Conservation (phyloP, 2,888 invertebrate genomes). For the Callosobruchus maculatus region DNA sequence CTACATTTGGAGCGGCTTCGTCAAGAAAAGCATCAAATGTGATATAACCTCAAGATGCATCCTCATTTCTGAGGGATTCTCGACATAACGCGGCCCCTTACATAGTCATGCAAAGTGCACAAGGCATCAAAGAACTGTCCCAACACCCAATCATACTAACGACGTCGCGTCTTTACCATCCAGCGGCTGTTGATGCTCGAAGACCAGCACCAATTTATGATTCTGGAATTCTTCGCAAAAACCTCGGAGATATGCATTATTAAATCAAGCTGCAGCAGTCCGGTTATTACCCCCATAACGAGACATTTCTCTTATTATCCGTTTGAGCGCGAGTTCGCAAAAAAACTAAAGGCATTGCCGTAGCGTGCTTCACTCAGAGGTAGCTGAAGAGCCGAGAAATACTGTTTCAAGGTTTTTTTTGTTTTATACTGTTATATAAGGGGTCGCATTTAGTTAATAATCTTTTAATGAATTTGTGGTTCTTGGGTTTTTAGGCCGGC, state of each 20-base stretch:
- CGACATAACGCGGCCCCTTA: neutral
- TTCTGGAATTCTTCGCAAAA: neutral
- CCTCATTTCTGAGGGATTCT: neutral
- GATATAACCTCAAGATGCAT: neutral
- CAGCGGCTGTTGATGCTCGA: neutral
- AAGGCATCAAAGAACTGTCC: neutral
- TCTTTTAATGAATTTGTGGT: no score
- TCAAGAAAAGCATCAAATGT: no score
- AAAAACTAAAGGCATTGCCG: neutral
- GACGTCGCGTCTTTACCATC: neutral
- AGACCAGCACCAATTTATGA: neutral
- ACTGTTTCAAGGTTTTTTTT: no score
- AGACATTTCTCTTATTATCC: neutral
- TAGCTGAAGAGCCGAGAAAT: no score
- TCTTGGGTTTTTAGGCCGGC: no score
- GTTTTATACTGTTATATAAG: no score
- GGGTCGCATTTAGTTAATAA: no score
- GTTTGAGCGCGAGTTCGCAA: neutral
- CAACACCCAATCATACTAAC: neutral
- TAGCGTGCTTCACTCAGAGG: neutral
- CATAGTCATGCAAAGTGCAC: neutral
- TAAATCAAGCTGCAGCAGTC: neutral
- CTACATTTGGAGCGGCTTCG: no score
- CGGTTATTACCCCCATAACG: neutral
- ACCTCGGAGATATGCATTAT: neutral